Evolutionary conservation across 2,113 vertebrate species (phyloP).

Genomic region (Pica pica): DNA sequence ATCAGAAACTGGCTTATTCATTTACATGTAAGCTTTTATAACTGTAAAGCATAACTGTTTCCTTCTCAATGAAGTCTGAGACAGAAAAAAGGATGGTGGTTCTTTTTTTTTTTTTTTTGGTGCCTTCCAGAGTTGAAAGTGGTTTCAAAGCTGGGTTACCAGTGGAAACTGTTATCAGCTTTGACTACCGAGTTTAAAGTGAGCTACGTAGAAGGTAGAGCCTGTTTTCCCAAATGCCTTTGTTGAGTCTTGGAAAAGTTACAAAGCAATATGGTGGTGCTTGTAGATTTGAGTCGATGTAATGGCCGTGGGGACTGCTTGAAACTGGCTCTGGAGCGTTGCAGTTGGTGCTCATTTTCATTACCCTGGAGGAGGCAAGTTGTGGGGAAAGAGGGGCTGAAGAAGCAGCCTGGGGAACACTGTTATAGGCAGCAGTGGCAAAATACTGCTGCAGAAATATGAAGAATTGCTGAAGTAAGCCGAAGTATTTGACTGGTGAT

Average conservation of each 20-base stretch:
- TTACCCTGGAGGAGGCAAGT: not conserved
- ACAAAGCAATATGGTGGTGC: not conserved
- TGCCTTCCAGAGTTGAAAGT: not conserved
- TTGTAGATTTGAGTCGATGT: not conserved
- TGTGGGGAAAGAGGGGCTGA: not conserved
- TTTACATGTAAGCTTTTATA: not conserved
- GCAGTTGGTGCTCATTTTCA: not conserved
- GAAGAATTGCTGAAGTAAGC: constrained; percentile 32
- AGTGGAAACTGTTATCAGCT: not conserved
- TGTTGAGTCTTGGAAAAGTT: not conserved
- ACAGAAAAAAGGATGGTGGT: not conserved
- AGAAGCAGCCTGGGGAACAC: not conserved
- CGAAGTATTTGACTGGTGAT: not conserved
- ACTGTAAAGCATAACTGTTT: not conserved
- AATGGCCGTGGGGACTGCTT: not conserved
- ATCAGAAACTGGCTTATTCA: not conserved
- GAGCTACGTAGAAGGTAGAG: not conserved
- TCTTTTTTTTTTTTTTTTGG: too few relatives aligned
- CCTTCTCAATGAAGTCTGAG: not conserved
- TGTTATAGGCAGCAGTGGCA: not conserved
- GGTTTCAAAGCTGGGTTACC: not conserved
- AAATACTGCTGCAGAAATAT: not conserved
- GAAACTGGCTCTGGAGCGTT: not conserved
- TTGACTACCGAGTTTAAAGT: not conserved
- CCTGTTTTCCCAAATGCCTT: not conserved